Conservation (phyloP, 2,797 vertebrate genomes). For the Sphaeramia orbicularis region DNA sequence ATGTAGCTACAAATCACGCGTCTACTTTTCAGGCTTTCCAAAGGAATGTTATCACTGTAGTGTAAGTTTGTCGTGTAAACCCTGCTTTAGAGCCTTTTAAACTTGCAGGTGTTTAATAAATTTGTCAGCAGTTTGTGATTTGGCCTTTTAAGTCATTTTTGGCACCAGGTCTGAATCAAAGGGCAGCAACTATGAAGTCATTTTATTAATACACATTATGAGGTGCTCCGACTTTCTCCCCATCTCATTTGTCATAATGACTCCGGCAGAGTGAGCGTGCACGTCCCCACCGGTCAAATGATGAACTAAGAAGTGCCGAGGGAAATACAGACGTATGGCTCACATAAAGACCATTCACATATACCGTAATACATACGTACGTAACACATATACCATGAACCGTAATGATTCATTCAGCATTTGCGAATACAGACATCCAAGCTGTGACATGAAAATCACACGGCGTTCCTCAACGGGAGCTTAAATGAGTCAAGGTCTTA, state of each 20-base stretch:
- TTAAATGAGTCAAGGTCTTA: neutral
- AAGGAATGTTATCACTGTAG: neutral
- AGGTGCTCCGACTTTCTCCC: constrained; percentile 36
- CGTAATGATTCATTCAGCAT: neutral
- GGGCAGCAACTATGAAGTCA: constrained; percentile 8
- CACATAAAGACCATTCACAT: neutral
- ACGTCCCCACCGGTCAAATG: constrained; percentile 19
- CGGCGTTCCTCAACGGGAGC: neutral
- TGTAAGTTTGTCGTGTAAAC: neutral
- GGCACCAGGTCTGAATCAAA: constrained; percentile 32
- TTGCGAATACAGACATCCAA: neutral
- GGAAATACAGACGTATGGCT: neutral
- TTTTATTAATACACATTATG: constrained; percentile 44
- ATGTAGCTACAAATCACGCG: constrained; percentile 32
- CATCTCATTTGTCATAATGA: constrained; percentile 53
- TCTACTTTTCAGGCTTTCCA: constrained; percentile 8
- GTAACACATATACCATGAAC: too few relatives aligned
- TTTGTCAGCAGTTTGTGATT: constrained; percentile 8
- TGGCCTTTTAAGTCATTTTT: neutral
- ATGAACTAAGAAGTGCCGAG: neutral
- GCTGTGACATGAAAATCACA: neutral
- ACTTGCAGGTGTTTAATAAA: constrained; percentile 2
- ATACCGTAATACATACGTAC: too few relatives aligned
- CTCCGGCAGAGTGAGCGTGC: constrained; percentile 6
- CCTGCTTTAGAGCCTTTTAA: constrained; percentile 8